These are phyloP conservation scores for Cyrtodaria siliqua DNA, from an alignment of 2,888 invertebrate genomes.

Conservation along the genomic window DNA sequence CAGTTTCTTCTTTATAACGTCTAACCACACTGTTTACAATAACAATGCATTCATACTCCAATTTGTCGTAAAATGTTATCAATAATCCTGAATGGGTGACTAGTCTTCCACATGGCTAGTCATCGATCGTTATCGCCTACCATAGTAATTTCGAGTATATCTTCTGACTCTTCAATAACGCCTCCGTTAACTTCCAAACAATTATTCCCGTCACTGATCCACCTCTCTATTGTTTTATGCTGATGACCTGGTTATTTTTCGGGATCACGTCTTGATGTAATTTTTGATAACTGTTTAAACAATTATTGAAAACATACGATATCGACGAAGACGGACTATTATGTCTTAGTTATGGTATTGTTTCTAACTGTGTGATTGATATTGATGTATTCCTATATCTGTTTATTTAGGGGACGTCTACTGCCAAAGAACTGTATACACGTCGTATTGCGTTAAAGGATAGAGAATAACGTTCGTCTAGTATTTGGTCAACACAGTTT, in stretches of 20 bases:
- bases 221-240: no score
- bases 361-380: no score
- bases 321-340: neutral
- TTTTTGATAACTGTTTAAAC: neutral
- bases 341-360: no score
- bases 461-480: no score
- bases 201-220: neutral
- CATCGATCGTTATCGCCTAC: slow-evolving; percentile 30
- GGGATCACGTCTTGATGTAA: neutral
- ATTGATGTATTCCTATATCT: no score
- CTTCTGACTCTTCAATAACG: slow-evolving; percentile 7
- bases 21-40: neutral
- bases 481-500: no score
- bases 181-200: neutral
- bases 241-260: no score
- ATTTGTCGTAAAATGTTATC: neutral
- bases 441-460: no score
- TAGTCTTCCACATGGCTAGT: slow-evolving; percentile 37
- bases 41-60: neutral
- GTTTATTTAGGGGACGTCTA: no score
- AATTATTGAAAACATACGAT: neutral
- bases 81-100: slow-evolving; percentile 3
- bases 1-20: neutral
- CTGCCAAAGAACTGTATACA: no score
- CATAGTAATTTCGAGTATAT: slow-evolving; percentile 14